Percentiles rank a stretch among this genome's conserved stretches.
These are phyloP conservation scores for Channa argus DNA, from an alignment of 2,113 vertebrate genomes.

Conservation along the genomic window DNA sequence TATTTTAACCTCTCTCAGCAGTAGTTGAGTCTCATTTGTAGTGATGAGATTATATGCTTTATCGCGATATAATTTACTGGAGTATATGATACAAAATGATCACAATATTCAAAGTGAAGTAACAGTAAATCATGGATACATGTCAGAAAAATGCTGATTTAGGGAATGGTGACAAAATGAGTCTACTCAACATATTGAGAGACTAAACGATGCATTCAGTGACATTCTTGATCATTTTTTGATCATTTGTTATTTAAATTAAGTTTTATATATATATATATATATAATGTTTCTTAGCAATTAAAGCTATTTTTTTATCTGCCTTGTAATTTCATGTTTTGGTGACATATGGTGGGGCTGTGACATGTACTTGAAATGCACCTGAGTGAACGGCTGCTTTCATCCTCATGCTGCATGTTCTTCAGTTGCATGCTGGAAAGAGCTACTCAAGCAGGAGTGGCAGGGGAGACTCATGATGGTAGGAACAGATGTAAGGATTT, in stretches of 20 bases:
- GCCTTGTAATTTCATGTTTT: constrained; percentile 42
- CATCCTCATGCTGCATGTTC: constrained; percentile 54
- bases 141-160: too few species aligned
- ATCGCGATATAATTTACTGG: too few species aligned
- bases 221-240: too few species aligned
- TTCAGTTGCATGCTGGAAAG: constrained; percentile 40
- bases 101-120: too few species aligned
- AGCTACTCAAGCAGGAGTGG: constrained; percentile 44
- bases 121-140: too few species aligned
- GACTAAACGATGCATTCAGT: too few species aligned
- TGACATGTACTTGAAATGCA: constrained; percentile 53
- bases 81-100: too few species aligned
- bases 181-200: too few species aligned
- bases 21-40: background rate
- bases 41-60: too few species aligned
- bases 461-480: constrained; percentile 41
- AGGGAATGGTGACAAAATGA: too few species aligned
- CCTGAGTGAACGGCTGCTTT: constrained; percentile 48
- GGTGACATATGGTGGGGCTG: constrained; percentile 46
- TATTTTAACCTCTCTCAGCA: constrained; percentile 5
- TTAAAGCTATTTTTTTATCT: constrained; percentile 30
- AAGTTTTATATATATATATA: too few species aligned
- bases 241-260: too few species aligned
- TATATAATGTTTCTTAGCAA: background rate
- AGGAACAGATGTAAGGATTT: constrained; percentile 63